A percentile compares a stretch with the other conserved stretches of the same genome.
Evolutionary conservation across 30 jellyfish, hydroid and myxozoan genomes (phyloP).

Genomic region (Phacellophora camtschatica): DNA sequence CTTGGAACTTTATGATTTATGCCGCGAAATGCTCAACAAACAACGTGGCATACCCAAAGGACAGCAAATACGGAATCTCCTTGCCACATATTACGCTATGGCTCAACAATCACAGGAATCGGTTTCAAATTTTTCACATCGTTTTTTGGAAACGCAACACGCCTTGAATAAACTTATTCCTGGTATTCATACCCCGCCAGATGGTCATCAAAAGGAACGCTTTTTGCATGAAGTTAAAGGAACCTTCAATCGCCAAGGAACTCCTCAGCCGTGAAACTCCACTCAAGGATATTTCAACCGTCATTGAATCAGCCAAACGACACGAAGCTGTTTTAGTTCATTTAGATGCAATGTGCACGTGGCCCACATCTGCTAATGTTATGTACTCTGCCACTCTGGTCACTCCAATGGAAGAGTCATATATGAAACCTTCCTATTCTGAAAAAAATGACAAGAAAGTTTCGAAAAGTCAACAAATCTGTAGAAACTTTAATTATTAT

Average conservation of each 20-base stretch:
- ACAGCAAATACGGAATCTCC: not conserved
- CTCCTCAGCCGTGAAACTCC: not conserved
- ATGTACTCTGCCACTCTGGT: not conserved
- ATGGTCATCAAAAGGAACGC: constrained; percentile 16
- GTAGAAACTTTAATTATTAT: not conserved
- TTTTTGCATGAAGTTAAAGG: not conserved
- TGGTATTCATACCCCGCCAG: not conserved
- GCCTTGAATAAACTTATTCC: not conserved
- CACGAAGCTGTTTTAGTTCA: not conserved
- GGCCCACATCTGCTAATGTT: not conserved
- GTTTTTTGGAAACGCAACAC: not conserved
- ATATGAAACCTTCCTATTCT: not conserved
- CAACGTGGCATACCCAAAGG: not conserved
- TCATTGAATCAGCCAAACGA: not conserved
- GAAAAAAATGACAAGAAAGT: not conserved
- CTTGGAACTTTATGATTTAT: not conserved
- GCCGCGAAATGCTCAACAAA: not conserved
- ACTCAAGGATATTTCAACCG: not conserved
- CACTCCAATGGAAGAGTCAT: not conserved
- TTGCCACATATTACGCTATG: not conserved
- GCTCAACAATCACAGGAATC: not conserved
- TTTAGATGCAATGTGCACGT: not conserved
- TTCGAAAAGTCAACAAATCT: not conserved
- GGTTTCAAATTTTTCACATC: not conserved
- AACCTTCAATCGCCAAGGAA: not conserved